phyloP scores from a whole-genome alignment of 2,888 invertebrate species.

The Athetis lepigone region DNA sequence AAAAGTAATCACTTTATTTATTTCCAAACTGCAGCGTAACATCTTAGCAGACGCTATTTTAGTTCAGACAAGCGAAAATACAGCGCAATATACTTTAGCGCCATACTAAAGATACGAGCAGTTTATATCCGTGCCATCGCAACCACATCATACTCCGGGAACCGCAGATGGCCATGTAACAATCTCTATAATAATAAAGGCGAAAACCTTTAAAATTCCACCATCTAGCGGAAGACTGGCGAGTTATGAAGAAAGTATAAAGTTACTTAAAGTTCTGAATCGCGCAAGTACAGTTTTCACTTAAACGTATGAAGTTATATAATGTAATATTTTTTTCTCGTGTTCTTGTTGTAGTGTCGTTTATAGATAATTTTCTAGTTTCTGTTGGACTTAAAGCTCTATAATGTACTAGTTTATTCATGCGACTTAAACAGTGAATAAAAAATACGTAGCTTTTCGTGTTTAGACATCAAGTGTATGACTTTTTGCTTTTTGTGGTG shows the following conservation, averaged over 20 bases:
- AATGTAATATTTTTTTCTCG: no score
- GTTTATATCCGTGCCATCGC: conserved; percentile 52
- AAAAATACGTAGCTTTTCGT: no score
- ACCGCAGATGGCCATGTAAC: conserved; percentile 58
- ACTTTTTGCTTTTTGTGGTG: no score
- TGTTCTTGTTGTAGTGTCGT: no score
- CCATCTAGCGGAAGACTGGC: conserved; percentile 35
- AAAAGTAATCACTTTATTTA: conserved; percentile 46
- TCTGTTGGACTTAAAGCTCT: no score
- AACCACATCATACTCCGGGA: conserved; percentile 53
- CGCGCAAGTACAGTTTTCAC: conserved; percentile 5
- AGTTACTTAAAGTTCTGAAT: conserved; percentile 20
- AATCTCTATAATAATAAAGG: conserved; percentile 55
- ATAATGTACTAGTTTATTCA: no score
- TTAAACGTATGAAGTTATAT: no score
- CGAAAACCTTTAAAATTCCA: conserved; percentile 38
- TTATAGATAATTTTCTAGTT: no score
- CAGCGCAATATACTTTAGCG: conserved; percentile 54
- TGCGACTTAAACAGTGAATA: no score
- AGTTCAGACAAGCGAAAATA: conserved; percentile 57
- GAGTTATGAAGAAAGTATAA: conserved; percentile 22
- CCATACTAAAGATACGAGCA: conserved; percentile 58
- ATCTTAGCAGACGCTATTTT: conserved; percentile 53
- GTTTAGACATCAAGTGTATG: no score
- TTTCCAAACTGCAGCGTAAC: conserved; percentile 41